Evolutionary conservation across 2,797 vertebrate species (phyloP), one percentile per base, ranked within the genome.

Genomic region (Bucorvus abyssinicus): DNA sequence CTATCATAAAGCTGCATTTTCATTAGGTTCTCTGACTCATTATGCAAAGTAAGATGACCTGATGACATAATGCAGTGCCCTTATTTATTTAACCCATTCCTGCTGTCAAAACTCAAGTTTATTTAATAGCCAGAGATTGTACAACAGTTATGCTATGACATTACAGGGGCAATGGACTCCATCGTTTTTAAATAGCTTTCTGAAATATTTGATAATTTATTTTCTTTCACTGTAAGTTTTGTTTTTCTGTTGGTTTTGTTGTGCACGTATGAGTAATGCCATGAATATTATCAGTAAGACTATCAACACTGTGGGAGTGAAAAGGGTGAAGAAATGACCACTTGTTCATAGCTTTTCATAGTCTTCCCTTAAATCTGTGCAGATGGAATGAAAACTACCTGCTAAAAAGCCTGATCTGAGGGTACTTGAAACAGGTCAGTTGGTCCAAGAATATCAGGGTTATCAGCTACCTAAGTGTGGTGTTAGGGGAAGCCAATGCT

Each of bases 51-150:
- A 70, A 74, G 12, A 50, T 65, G n/a, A 22, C 29, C 40, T 70
- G 34, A 42, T 63, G 40, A 40, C 23, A 21, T 61, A 53, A 61
- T 0, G 0, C 2, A 2, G 7, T 42, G 20, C 18, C 18, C 17
- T 84, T 84, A 32, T 14, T 67, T 9, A 40, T 49, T 91, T 81
- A 65, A 63, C 20, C 22, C 17, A 13, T 74, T 60, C 36, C 45
- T 69, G 22, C 55, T 53, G 6, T 86, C 29, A n/a, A 85, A 73
- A 86, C 14, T 86, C 24, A 49, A 61, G 24, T 53, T 76, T 64
- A 55, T 56, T 85, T 77, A 80, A 49, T 22, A 84, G 45, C 9
- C 56, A 57, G 52, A 75, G 27, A 45, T 20, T 30, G 17, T 55
- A 69, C 44, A 63, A 59, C 6, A 17, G 26, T 47, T 89, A 55